These are phyloP conservation scores for Oligia fasciuncula DNA, from an alignment of 2,888 invertebrate genomes.

Conservation along the genomic window DNA sequence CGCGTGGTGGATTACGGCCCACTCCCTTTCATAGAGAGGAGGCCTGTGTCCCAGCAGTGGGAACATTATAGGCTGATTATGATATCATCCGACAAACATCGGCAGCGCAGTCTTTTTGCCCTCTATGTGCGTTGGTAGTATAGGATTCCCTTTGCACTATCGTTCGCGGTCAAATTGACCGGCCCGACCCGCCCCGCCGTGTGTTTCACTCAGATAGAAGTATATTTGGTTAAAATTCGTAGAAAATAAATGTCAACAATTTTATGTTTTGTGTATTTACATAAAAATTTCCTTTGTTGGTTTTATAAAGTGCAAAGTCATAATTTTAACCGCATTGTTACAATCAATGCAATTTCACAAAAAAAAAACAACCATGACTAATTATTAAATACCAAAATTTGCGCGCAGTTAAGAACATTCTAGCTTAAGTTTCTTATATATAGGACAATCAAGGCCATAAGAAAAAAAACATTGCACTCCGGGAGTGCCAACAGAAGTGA, in stretches of 20 bases:
- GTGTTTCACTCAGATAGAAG: background rate
- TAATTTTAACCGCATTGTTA: background rate
- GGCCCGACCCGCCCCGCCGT: too few relatives aligned
- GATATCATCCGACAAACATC: too few relatives aligned
- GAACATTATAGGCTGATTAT: too few relatives aligned
- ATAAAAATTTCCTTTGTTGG: background rate
- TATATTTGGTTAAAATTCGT: background rate
- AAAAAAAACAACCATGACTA: conserved; percentile 15
- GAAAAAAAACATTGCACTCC: conserved; percentile 1
- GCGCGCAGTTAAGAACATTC: conserved; percentile 11
- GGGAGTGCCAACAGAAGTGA: too few relatives aligned
- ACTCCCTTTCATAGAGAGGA: too few relatives aligned
- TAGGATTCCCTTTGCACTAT: too few relatives aligned
- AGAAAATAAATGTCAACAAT: background rate
- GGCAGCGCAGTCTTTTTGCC: too few relatives aligned
- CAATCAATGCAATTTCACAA: background rate
- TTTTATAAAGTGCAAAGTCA: background rate
- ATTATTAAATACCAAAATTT: conserved; percentile 2
- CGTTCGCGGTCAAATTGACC: too few relatives aligned
- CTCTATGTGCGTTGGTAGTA: too few relatives aligned
- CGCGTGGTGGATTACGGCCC: too few relatives aligned
- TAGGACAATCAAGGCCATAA: conserved; percentile 54
- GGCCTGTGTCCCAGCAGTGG: too few relatives aligned
- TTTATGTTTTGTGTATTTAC: background rate
- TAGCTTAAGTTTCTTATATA: background rate